phyloP scores from a whole-genome alignment of 2,113 vertebrate genomes.

The Callospermophilus lateralis region DNA sequence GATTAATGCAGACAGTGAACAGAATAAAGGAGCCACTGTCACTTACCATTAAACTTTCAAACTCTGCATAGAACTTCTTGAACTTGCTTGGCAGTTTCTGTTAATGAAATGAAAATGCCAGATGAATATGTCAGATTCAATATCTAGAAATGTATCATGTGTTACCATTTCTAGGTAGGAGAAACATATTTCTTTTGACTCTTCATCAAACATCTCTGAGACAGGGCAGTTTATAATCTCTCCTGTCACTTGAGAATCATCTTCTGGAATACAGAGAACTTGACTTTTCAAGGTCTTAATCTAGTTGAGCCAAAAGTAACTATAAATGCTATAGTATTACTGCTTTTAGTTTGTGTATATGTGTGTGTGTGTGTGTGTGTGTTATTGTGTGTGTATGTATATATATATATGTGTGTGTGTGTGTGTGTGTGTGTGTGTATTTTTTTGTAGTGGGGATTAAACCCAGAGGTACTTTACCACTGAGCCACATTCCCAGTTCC shows the following conservation, averaged over 20 bases:
- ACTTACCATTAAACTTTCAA: slow-evolving; percentile 99
- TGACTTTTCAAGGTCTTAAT: slow-evolving; percentile 47
- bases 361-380: too few relatives aligned
- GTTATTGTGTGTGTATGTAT: too few relatives aligned
- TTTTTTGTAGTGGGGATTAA: too few relatives aligned
- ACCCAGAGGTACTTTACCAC: too few relatives aligned
- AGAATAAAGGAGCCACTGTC: slow-evolving; percentile 84
- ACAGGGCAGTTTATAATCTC: neutral
- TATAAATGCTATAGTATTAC: slow-evolving; percentile 20
- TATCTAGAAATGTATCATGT: neutral
- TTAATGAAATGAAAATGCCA: slow-evolving; percentile 87
- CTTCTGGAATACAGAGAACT: slow-evolving; percentile 37
- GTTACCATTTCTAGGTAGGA: slow-evolving; percentile 51
- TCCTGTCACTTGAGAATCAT: slow-evolving; percentile 8
- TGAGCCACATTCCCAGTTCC: too few relatives aligned
- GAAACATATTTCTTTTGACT: slow-evolving; percentile 64
- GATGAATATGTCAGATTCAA: slow-evolving; percentile 78
- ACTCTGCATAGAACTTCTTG: slow-evolving; percentile 98
- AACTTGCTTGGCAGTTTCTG: slow-evolving; percentile 99
- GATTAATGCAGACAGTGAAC: slow-evolving; percentile 85
- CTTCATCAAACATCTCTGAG: slow-evolving; percentile 52
- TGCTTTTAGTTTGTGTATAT: neutral
- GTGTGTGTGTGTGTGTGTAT: too few relatives aligned
- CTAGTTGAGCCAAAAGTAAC: slow-evolving; percentile 71
- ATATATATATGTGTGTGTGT: too few relatives aligned